phyloP scores from a whole-genome alignment of 2,113 vertebrate genomes.

The Nibea coibor region DNA sequence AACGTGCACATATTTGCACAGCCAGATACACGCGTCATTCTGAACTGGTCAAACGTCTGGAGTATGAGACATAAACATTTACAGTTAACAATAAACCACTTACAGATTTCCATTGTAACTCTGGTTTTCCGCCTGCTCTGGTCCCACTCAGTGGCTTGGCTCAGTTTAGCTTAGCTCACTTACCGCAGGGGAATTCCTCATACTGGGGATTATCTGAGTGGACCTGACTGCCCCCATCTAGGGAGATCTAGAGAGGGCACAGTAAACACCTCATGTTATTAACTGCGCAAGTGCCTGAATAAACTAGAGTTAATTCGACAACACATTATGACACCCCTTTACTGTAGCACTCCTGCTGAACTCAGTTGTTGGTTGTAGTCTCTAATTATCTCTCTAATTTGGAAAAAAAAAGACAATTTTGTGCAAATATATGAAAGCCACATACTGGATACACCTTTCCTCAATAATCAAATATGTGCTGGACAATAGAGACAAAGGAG shows the following conservation, averaged over 20 bases:
- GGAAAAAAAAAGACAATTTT: too few species aligned
- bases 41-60: slow-evolving; percentile 21
- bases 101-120: not conserved
- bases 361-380: too few species aligned
- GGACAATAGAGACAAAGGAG: too few species aligned
- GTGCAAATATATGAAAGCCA: too few species aligned
- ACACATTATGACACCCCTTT: not conserved
- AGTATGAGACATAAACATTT: not conserved
- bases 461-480: too few species aligned
- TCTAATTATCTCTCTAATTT: too few species aligned
- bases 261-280: slow-evolving; percentile 30
- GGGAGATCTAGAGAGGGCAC: not conserved
- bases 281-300: slow-evolving; percentile 10
- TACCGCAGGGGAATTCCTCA: slow-evolving; percentile 40
- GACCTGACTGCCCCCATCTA: slow-evolving; percentile 19
- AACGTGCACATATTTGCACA: not conserved
- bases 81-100: not conserved
- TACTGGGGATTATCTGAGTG: slow-evolving; percentile 49
- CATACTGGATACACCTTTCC: too few species aligned
- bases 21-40: not conserved
- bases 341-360: not conserved
- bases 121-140: not conserved
- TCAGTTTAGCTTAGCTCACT: slow-evolving; percentile 52
- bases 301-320: not conserved
- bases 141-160: slow-evolving; percentile 37